Evolutionary conservation across 2,113 vertebrate species (phyloP).

Genomic region (Tonatia bakeri): DNA sequence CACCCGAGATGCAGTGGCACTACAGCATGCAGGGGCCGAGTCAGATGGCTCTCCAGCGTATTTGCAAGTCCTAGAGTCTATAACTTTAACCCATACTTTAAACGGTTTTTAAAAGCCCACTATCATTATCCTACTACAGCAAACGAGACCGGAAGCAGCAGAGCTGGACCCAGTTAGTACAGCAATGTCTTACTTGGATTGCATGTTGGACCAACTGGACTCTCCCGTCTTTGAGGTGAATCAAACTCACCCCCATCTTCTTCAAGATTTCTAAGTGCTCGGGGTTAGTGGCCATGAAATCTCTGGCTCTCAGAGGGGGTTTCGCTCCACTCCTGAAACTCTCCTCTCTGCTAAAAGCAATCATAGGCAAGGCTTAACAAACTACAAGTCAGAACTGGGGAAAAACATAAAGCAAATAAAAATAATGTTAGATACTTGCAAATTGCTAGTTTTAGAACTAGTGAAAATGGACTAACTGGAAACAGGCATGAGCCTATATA

Average conservation of each 20-base stretch:
- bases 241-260: constrained; percentile 98
- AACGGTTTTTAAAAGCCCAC: not conserved
- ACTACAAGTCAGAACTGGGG: not conserved
- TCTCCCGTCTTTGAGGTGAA: constrained; percentile 97
- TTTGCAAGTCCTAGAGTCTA: not conserved
- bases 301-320: constrained; percentile 93
- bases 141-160: not conserved
- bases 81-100: not conserved
- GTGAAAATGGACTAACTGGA: not conserved
- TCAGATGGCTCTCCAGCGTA: constrained; percentile 21
- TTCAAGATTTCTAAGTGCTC: constrained; percentile 97
- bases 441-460: constrained; percentile 31
- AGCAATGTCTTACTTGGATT: constrained; percentile 88
- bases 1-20: not conserved
- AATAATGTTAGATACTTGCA: constrained; percentile 2
- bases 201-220: constrained; percentile 98
- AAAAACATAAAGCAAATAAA: constrained; percentile 32
- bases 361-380: constrained; percentile 56
- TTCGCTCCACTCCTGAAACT: constrained; percentile 87
- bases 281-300: constrained; percentile 98
- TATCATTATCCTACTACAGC: not conserved
- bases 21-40: not conserved
- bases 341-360: constrained; percentile 82
- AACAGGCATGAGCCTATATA: not conserved
- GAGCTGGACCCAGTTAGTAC: constrained; percentile 1